A percentile compares a stretch with the other conserved stretches of the same genome.
These are phyloP conservation scores for Ennomos erosarius DNA, from an alignment of 2,888 invertebrate genomes.

Conservation along the genomic window DNA sequence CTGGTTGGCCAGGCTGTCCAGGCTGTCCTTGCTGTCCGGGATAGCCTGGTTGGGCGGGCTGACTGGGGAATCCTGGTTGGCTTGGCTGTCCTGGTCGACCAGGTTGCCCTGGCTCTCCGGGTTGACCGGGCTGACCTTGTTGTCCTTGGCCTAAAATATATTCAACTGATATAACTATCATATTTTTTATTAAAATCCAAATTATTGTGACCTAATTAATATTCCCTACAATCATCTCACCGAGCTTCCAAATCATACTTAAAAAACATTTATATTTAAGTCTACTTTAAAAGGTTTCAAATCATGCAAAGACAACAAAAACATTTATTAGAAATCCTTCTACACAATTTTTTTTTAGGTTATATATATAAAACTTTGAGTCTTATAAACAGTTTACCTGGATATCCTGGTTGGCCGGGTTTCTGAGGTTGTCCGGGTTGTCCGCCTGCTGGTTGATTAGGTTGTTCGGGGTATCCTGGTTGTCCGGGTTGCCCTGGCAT, in stretches of 20 bases:
- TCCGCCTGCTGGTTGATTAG: constrained; percentile 28
- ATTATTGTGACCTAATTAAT: constrained; percentile 10
- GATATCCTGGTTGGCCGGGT: constrained; percentile 35
- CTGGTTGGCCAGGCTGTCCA: too few relatives aligned
- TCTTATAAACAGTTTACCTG: too few relatives aligned
- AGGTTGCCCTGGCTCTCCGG: constrained; percentile 34
- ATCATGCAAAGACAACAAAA: too few relatives aligned
- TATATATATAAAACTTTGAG: too few relatives aligned
- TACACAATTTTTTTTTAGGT: too few relatives aligned
- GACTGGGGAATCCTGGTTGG: constrained; percentile 16
- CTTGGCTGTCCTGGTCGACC: constrained; percentile 33
- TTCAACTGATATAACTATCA: not conserved
- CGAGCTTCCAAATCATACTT: too few relatives aligned
- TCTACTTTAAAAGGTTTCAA: too few relatives aligned
- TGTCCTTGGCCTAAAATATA: constrained; percentile 38
- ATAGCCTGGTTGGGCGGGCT: too few relatives aligned
- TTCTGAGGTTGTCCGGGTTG: constrained; percentile 53
- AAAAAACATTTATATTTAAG: too few relatives aligned
- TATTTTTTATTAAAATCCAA: constrained; percentile 1
- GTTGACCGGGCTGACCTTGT: constrained; percentile 29
- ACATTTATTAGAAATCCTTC: too few relatives aligned
- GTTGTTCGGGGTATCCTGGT: constrained; percentile 36
- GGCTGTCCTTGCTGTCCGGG: too few relatives aligned
- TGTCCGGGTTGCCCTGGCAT: constrained; percentile 52
- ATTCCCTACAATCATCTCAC: too few relatives aligned